These are phyloP conservation scores for Tragelaphus strepsiceros DNA, from an alignment of 2,113 vertebrate genomes.

Conservation along the genomic window DNA sequence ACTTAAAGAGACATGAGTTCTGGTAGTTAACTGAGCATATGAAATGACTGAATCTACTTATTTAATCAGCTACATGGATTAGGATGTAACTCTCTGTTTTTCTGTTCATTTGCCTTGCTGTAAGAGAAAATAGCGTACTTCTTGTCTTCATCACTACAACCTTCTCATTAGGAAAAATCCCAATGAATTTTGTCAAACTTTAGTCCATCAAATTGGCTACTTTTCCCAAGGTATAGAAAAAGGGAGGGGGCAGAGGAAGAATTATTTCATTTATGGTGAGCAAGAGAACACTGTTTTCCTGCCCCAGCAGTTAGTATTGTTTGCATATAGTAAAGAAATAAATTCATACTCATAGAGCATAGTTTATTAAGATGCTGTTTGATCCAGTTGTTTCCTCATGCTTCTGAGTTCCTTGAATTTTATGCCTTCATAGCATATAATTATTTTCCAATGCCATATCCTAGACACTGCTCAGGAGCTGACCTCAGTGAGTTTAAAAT, in stretches of 20 bases:
- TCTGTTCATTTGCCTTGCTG: background rate
- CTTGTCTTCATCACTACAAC: background rate
- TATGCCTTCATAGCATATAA: background rate
- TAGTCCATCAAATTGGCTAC: background rate
- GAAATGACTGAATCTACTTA: background rate
- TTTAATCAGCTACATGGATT: background rate
- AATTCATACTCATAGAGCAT: background rate
- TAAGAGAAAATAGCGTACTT: background rate
- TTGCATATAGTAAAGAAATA: background rate
- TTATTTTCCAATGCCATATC: background rate
- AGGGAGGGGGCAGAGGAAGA: background rate
- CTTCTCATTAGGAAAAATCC: background rate
- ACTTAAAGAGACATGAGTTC: background rate
- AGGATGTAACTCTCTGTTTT: background rate
- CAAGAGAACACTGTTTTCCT: background rate
- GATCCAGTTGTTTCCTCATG: background rate
- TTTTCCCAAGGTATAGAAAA: background rate
- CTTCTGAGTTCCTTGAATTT: background rate
- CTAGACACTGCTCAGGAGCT: background rate
- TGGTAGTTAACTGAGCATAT: background rate
- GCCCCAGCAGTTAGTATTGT: background rate
- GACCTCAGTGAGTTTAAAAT: background rate
- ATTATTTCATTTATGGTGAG: background rate
- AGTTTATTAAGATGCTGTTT: background rate
- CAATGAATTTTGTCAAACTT: background rate